Conservation (phyloP, 2,888 invertebrate genomes). For the Polietes domitor region DNA sequence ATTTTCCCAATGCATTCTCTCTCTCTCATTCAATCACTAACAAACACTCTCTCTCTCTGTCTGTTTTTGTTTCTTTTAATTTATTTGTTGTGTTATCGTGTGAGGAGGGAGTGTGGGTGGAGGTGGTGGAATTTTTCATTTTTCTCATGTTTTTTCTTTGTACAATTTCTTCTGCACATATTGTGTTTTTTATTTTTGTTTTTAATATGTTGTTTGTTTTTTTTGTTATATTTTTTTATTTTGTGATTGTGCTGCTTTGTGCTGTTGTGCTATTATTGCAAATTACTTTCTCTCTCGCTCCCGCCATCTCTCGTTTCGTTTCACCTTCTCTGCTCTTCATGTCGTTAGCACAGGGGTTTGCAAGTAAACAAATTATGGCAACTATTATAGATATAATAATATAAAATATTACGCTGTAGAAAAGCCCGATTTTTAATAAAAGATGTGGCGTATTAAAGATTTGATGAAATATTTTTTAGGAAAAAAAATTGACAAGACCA, state of each 20-base stretch:
- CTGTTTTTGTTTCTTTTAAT: neutral
- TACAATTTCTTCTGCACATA: neutral
- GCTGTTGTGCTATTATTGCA: neutral
- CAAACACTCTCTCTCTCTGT: neutral
- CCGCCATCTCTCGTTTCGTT: neutral
- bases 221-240: conserved; percentile 22
- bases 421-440: no score
- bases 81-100: neutral
- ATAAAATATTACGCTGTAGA: no score
- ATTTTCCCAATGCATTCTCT: neutral
- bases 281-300: neutral
- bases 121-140: neutral
- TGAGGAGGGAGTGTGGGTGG: neutral
- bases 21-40: no score
- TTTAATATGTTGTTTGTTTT: neutral
- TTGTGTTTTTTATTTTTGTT: neutral
- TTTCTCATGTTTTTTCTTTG: neutral
- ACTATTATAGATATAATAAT: no score
- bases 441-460: no score
- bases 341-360: no score
- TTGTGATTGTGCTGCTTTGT: neutral
- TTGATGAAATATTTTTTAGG: no score
- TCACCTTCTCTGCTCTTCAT: neutral
- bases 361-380: no score
- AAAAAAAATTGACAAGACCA: no score